phyloP scores from a whole-genome alignment of 2,797 vertebrate species.

The Sebastolobus alascanus region DNA sequence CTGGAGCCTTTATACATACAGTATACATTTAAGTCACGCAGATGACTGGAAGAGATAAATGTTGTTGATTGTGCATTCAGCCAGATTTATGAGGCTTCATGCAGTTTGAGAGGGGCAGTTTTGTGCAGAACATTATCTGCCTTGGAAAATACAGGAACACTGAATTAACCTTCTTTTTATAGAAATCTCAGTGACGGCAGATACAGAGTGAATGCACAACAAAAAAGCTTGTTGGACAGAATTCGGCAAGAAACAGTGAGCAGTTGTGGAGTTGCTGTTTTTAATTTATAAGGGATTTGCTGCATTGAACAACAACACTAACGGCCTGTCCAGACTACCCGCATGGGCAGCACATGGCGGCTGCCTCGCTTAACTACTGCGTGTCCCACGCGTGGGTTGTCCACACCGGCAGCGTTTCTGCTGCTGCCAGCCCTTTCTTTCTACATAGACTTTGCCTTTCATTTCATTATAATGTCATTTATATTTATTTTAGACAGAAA shows the following conservation, averaged over 20 bases:
- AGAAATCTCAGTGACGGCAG: background rate
- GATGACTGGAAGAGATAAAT: background rate
- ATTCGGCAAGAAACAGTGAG: background rate
- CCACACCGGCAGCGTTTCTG: too few relatives aligned
- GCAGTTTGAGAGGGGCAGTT: background rate
- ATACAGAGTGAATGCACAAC: background rate
- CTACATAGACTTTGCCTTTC: too few relatives aligned
- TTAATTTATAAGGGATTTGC: background rate
- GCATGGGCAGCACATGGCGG: too few relatives aligned
- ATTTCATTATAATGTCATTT: too few relatives aligned
- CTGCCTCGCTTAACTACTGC: too few relatives aligned
- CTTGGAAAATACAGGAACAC: background rate
- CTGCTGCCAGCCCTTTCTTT: too few relatives aligned
- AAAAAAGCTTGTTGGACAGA: background rate
- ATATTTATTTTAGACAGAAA: too few relatives aligned
- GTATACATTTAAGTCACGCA: background rate
- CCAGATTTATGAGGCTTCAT: background rate
- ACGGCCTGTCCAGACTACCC: background rate
- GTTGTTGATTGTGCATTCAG: background rate
- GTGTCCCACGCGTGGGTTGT: too few relatives aligned
- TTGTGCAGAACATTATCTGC: background rate
- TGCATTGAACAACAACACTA: background rate
- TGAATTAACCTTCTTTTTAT: background rate
- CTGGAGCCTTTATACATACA: background rate
- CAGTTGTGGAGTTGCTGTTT: background rate